Conservation (phyloP, 1,140 invertebrate genomes). For the Conopomorpha cramerella region DNA sequence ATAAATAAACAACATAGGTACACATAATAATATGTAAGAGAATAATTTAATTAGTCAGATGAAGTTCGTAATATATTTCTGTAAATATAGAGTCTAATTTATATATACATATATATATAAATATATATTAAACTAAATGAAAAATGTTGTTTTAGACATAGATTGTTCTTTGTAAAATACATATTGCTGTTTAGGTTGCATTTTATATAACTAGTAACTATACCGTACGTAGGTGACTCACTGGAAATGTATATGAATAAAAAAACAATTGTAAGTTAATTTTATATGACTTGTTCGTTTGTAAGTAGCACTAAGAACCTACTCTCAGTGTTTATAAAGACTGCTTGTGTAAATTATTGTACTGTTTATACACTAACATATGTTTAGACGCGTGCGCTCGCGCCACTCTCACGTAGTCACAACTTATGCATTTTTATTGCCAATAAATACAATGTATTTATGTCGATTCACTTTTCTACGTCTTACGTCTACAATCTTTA, state of each 20-base stretch:
- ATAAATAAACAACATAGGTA: no score
- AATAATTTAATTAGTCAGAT: slow-evolving; percentile 49
- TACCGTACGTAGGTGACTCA: slow-evolving; percentile 27
- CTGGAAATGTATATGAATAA: slow-evolving; percentile 43
- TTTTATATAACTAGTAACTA: slow-evolving; percentile 54
- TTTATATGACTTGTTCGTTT: slow-evolving; percentile 46
- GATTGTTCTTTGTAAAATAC: slow-evolving; percentile 53
- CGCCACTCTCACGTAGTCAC: slow-evolving; percentile 46
- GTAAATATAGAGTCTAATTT: slow-evolving; percentile 49
- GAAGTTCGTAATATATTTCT: slow-evolving; percentile 52
- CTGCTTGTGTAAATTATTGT: slow-evolving; percentile 57
- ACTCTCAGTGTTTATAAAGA: slow-evolving; percentile 58
- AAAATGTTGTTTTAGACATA: slow-evolving; percentile 49
- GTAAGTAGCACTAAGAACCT: slow-evolving; percentile 53
- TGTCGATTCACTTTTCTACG: no score
- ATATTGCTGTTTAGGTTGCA: slow-evolving; percentile 59
- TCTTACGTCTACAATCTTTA: no score
- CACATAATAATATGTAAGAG: slow-evolving; percentile 52
- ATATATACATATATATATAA: no score
- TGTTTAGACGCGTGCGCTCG: slow-evolving; percentile 14
- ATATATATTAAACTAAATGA: slow-evolving; percentile 19
- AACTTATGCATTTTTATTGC: slow-evolving; percentile 57
- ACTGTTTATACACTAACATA: slow-evolving; percentile 53
- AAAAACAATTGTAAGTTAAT: slow-evolving; percentile 44
- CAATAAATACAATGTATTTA: no score